Conservation (phyloP, 2,888 invertebrate genomes). For the Ochropacha duplaris region DNA sequence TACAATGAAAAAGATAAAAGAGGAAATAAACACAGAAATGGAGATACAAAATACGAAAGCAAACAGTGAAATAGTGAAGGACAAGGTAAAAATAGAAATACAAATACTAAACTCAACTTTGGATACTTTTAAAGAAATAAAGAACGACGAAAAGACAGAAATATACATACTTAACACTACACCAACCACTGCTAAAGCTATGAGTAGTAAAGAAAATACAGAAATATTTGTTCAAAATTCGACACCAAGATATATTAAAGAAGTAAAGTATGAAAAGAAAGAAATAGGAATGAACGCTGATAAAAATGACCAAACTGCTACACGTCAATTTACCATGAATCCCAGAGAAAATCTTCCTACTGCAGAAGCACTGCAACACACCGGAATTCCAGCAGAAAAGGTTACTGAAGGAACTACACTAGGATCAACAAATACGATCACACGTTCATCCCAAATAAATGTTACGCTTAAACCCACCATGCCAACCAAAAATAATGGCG, state of each 20-base stretch:
- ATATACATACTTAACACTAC: not conserved
- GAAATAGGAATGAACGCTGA: conserved; percentile 5
- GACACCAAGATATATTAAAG: conserved; percentile 1
- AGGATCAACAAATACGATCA: conserved; percentile 22
- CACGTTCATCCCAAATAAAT: not conserved
- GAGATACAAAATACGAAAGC: not conserved
- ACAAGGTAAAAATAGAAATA: not conserved
- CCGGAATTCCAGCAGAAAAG: conserved; percentile 46
- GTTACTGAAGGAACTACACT: conserved; percentile 34
- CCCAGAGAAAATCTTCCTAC: conserved; percentile 47
- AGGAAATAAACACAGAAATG: not conserved
- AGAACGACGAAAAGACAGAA: not conserved
- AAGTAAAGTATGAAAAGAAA: conserved; percentile 5
- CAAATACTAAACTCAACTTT: not conserved
- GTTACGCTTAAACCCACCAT: conserved; percentile 13
- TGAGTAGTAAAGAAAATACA: not conserved
- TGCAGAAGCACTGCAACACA: conserved; percentile 62
- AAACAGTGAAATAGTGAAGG: not conserved
- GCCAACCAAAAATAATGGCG: conserved; percentile 32
- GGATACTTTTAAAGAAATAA: not conserved
- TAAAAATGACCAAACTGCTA: conserved; percentile 1
- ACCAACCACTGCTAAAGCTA: not conserved
- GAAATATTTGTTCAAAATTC: not conserved
- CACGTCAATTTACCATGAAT: not conserved
- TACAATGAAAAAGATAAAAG: not conserved